Evolutionary conservation across 2,113 vertebrate species (phyloP), one percentile per base, ranked within the genome.

Genomic region (Pimephales promelas): DNA sequence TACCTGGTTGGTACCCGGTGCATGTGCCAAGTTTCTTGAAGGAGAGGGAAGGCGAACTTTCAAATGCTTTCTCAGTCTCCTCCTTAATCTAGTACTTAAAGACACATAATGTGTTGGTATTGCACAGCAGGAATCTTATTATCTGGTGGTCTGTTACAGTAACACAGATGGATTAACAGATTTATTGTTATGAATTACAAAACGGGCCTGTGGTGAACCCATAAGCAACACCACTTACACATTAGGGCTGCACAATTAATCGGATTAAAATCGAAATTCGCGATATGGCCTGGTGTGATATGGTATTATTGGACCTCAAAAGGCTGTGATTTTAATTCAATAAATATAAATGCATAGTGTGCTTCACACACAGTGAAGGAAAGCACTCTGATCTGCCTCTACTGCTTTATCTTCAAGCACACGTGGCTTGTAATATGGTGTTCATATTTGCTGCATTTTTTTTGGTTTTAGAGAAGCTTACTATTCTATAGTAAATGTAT

Each of bases 1-100:
- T 20, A 73, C 52, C 88, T 78, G 85, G 88, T 84, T 45, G 88
- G 88, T 89, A 85, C 59, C 66, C 79, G 84, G 43, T 73, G 56
- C 52, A 56, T 83, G 57, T 59, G 54, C 81, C 73, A 76, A 76
- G 24, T 85, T 10, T 87, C 81, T 85, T 66, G 47, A 85, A 31
- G 2, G 64, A 40, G 40, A 31, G 13, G 3, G 26, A 61, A 64
- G 43, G 16, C 6, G 9, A 62, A 34, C 9, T 28, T 14, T 34
- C 18, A 36, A 6, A 13, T 7, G 26, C 26, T 31, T 18, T 62
- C n/a, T 47, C 4, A 6, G 6, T 72, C 70, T 16, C 10, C 70
- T 26, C n/a, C 40, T 40, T 47, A 59, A 79, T 49, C 26, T 61
- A 4, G 14, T 31, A 20, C 77, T 64, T 56, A 36, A 75, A 34